Percentiles rank a stretch among this genome's conserved stretches.
These are phyloP conservation scores for Drosophila sulfurigaster DNA, from an alignment of 1,140 invertebrate species.

Conservation along the genomic window DNA sequence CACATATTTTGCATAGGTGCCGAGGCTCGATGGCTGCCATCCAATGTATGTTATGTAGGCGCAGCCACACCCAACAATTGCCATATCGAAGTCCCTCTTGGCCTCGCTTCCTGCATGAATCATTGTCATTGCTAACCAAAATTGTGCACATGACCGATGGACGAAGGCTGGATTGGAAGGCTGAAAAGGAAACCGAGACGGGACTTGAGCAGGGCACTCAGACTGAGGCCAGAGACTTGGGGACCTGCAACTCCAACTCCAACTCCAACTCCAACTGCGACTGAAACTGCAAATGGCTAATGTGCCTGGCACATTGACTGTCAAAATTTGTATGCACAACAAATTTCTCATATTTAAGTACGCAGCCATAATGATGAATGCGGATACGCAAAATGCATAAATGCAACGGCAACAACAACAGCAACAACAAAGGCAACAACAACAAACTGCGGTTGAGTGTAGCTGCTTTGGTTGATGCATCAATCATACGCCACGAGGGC, in stretches of 20 bases:
- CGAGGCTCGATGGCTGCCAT: constrained; percentile 20
- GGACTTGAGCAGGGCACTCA: constrained; percentile 8
- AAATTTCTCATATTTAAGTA: constrained; percentile 80
- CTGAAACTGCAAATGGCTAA: constrained; percentile 53
- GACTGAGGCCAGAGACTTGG: background rate
- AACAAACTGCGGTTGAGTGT: constrained; percentile 21
- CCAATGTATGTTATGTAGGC: constrained; percentile 6
- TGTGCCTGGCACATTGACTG: constrained; percentile 67
- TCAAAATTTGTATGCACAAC: constrained; percentile 80
- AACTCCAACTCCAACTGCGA: constrained; percentile 19
- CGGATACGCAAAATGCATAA: constrained; percentile 78
- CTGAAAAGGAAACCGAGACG: background rate
- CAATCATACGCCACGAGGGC: constrained; percentile 75
- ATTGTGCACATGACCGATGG: constrained; percentile 62
- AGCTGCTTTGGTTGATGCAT: constrained; percentile 56
- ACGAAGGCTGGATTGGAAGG: constrained; percentile 1
- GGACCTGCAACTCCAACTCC: constrained; percentile 10
- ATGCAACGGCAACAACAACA: constrained; percentile 45
- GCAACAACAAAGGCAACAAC: constrained; percentile 5
- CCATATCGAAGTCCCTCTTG: constrained; percentile 4
- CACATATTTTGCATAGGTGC: constrained; percentile 38
- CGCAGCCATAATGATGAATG: constrained; percentile 68
- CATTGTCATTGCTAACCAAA: constrained; percentile 69
- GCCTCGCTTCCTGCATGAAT: constrained; percentile 52
- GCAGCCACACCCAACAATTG: constrained; percentile 4